Base-by-base conservation (phyloP, 2,888 invertebrate species). In the Spatulosminthurus flaviceps region DNA sequence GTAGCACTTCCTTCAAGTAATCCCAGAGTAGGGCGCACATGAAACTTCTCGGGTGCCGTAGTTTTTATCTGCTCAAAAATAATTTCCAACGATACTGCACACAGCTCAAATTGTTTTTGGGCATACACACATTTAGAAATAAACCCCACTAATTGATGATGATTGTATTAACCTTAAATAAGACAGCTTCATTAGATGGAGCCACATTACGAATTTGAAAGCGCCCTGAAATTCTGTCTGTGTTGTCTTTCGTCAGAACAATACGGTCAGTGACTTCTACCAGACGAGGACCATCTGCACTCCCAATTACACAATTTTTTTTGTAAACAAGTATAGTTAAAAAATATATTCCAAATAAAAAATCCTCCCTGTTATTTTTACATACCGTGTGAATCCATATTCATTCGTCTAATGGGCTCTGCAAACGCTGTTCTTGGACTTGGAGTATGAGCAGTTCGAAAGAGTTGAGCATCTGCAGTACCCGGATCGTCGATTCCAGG, bases 31-130 rank as follows among this genome's bases (percentile, higher is more conserved):
- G 97, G 97, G 76, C 95, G 91, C 0, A 98, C 98, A 41, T 95
- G 90, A 88, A 96, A 98, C 88, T 96, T 97, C 86, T 97, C 96
- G 0, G 97, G 98, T 0, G 96, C 94, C 2, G 97, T 98, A 19
- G 97, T 98, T 88, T 98, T 94, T 82, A 98, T 93, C 93, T 97
- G 28, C n/a, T 4, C 4, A 34, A 34, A 34, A 34, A 34, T 7
- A 34, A 34, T 7, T 34, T 24, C 51, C 2, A 22, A 22, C 22
- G 11, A 21, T 5, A 7, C 11, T 7, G 61, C 61, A 61, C 24
- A 4, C 51, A 51, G 51, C 51, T 51, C 19, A 19, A 19, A 51
- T 19, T 51, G 51, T 16, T 51, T 51, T 51, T n/a, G n/a, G n/a
- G 74, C 82, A n/a, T n/a, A n/a, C n/a, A n/a, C n/a, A n/a, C n/a